phyloP scores from a whole-genome alignment of 2,888 invertebrate genomes.

The Abrostola triplasia region DNA sequence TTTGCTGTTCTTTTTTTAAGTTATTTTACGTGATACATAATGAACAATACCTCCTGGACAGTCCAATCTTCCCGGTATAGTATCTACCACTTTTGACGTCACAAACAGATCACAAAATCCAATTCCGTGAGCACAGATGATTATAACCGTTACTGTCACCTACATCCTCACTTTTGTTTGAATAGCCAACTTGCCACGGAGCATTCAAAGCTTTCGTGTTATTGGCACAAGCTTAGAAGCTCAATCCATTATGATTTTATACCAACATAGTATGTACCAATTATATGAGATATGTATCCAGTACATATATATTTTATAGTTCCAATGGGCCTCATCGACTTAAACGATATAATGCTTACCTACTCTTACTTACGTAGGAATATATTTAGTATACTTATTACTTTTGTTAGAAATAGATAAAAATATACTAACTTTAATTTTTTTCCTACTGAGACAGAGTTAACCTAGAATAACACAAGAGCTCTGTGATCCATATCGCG shows the following conservation, averaged over 20 bases:
- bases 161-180: background rate
- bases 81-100: background rate
- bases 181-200: background rate
- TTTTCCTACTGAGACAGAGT: too few relatives aligned
- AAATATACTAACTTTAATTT: too few relatives aligned
- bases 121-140: background rate
- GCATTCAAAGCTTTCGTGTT: background rate
- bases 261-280: too few relatives aligned
- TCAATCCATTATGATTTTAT: slow-evolving; percentile 9
- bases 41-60: too few relatives aligned
- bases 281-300: too few relatives aligned
- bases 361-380: too few relatives aligned
- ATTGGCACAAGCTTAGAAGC: background rate
- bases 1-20: background rate
- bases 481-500: slow-evolving; percentile 5
- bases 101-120: slow-evolving; percentile 9
- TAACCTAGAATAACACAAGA: background rate
- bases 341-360: too few relatives aligned
- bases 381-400: too few relatives aligned
- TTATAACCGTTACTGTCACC: background rate
- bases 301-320: too few relatives aligned
- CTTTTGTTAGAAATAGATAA: too few relatives aligned
- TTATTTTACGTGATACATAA: too few relatives aligned
- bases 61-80: background rate
- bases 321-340: too few relatives aligned